Evolutionary conservation across 2,888 invertebrate species (phyloP).

Genomic region (Coelinius sp.): DNA sequence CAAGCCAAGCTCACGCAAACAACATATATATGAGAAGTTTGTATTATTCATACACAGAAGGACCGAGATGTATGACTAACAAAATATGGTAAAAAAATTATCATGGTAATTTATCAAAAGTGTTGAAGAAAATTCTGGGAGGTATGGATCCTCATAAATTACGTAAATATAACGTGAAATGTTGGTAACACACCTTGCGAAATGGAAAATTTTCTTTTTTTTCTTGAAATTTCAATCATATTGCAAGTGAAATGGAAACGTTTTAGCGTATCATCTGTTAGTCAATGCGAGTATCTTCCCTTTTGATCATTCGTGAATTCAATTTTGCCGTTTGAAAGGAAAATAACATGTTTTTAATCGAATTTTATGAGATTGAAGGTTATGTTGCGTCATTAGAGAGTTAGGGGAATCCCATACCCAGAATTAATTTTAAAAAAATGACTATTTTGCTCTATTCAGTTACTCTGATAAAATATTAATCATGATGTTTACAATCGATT

Average conservation of each 20-base stretch:
- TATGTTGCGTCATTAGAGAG: too few relatives aligned
- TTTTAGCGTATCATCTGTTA: slow-evolving; percentile 6
- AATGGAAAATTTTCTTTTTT: neutral
- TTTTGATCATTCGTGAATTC: neutral
- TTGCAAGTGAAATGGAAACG: slow-evolving; percentile 15
- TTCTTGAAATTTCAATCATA: neutral
- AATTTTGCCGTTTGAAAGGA: too few relatives aligned
- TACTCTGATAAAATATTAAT: too few relatives aligned
- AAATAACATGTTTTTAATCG: too few relatives aligned
- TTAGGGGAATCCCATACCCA: too few relatives aligned
- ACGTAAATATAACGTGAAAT: neutral
- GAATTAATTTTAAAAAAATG: too few relatives aligned
- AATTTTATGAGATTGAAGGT: too few relatives aligned
- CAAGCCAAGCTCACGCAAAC: slow-evolving; percentile 40
- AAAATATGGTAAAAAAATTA: slow-evolving; percentile 21
- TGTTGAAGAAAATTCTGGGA: neutral
- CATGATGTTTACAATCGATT: too few relatives aligned
- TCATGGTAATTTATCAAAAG: neutral
- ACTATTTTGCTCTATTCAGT: too few relatives aligned
- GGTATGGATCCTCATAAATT: neutral
- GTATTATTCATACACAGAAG: slow-evolving; percentile 35
- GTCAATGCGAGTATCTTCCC: neutral
- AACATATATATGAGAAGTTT: slow-evolving; percentile 29
- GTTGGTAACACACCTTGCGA: neutral
- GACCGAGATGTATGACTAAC: slow-evolving; percentile 16